Evolutionary conservation across 2,888 invertebrate genomes (phyloP), one percentile per base, ranked within the genome.

Genomic region (Chrysina gloriosa): DNA sequence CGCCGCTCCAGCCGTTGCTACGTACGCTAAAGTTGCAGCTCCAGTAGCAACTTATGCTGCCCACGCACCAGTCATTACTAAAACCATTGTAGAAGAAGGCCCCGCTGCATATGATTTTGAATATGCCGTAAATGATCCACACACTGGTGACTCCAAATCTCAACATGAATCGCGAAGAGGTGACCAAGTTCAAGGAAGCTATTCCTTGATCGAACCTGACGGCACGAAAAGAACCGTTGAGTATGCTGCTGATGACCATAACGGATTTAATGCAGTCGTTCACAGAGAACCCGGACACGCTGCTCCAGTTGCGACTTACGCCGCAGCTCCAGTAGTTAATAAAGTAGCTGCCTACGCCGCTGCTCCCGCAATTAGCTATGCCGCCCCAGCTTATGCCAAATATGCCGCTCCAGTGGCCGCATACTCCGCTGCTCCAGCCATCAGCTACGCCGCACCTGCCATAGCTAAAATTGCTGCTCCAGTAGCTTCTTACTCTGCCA

Each of bases 221-320:
- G 86, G 86, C 29, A 82, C 82, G 71, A 82, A 80, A 56, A 84
- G 86, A 70, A 80, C 82, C 27, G 86, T 86, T 16, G 83, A 85
- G n/a, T 86, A 86, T 77, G 82, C 82, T 58, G 84, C 86, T 25
- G 86, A 86, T 74, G 79, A 82, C 9, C 83, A 84, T 72, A 83
- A 77, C 69, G 86, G 86, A 63, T 86, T 86, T 79, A 84, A 86
- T 74, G 86, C 86, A 1, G 75, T 85, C 36, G 86, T 86, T 0
- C 82, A 80, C 67, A 84, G 84, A 42, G 84, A 85, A 74, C 84
- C 84, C 4, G 82, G 83, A 11, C 71, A 68, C 3, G 75, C 77
- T 63, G 72, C 75, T 23, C 61, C 67, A 11, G 56, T 39, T 23
- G 48, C 42, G 36, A 69, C 71, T 31, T 69, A 45, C 63, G 63